A percentile compares a stretch with the other conserved stretches of the same genome.
Evolutionary conservation across 2,888 invertebrate species (phyloP).

Genomic region (Chymomyza caudatula): DNA sequence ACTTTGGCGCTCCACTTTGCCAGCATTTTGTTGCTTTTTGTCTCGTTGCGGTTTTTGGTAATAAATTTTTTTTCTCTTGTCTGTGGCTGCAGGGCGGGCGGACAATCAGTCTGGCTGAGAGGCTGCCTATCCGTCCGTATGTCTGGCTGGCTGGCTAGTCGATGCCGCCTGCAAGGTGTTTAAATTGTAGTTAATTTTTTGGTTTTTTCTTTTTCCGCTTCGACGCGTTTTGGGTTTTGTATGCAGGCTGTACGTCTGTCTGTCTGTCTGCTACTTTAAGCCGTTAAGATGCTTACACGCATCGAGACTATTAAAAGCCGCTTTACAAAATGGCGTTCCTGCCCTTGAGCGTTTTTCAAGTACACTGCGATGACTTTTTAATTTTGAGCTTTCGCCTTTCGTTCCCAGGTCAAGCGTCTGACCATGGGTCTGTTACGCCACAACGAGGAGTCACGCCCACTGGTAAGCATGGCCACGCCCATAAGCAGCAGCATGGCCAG

Average conservation of each 20-base stretch:
- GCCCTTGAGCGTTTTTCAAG: slow-evolving; percentile 1
- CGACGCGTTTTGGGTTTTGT: slow-evolving; percentile 37
- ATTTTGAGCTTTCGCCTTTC: background rate
- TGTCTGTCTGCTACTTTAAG: slow-evolving; percentile 18
- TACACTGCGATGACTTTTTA: background rate
- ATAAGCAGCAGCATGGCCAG: slow-evolving; percentile 30
- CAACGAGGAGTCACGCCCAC: slow-evolving; percentile 85
- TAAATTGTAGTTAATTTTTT: slow-evolving; percentile 71
- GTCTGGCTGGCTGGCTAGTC: slow-evolving; percentile 17
- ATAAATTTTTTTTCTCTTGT: slow-evolving; percentile 64
- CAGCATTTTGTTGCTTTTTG: slow-evolving; percentile 48
- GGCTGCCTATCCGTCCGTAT: background rate
- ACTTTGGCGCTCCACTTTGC: slow-evolving; percentile 11
- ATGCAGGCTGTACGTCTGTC: background rate
- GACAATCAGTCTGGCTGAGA: slow-evolving; percentile 11
- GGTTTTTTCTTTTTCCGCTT: slow-evolving; percentile 44
- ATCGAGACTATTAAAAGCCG: slow-evolving; percentile 24
- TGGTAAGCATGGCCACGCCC: slow-evolving; percentile 82
- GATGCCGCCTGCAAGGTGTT: slow-evolving; percentile 64
- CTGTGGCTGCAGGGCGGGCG: slow-evolving; percentile 52
- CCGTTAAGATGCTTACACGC: slow-evolving; percentile 27
- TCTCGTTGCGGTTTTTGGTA: slow-evolving; percentile 71
- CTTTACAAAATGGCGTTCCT: background rate
- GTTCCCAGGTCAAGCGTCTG: slow-evolving; percentile 82
- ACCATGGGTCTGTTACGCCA: slow-evolving; percentile 85